Conservation (phyloP, 2,113 vertebrate genomes). For the Chelonoidis abingdonii region DNA sequence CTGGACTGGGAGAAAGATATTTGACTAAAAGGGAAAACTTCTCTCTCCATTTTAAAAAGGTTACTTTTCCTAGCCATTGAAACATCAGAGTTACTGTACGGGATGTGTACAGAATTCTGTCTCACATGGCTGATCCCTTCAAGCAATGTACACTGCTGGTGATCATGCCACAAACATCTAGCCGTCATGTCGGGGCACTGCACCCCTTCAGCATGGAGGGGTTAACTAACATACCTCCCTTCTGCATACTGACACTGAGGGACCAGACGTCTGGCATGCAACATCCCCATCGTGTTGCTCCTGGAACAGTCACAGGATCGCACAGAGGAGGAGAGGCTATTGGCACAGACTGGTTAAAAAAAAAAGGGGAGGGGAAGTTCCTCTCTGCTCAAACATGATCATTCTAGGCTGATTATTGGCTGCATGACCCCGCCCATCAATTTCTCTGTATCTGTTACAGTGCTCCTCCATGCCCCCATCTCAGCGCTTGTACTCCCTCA, state of each 20-base stretch:
- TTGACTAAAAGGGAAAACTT: neutral
- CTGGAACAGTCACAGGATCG: neutral
- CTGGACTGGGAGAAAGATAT: neutral
- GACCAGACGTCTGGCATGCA: neutral
- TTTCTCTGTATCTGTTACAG: neutral
- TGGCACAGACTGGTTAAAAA: rapidly evolving
- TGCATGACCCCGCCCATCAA: neutral
- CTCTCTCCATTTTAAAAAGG: neutral
- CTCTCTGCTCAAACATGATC: neutral
- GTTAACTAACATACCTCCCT: neutral
- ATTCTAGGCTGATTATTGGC: neutral
- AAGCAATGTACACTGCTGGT: neutral
- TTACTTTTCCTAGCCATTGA: neutral
- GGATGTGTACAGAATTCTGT: neutral
- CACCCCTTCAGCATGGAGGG: neutral
- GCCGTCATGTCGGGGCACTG: neutral
- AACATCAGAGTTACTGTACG: neutral
- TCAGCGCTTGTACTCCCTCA: neutral
- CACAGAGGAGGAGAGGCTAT: neutral
- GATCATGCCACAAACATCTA: neutral
- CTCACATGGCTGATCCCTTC: neutral
- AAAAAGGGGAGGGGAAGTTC: neutral
- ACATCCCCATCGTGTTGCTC: neutral
- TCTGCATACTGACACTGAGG: neutral
- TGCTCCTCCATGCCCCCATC: neutral